Conservation (phyloP, 2,888 invertebrate species). For the Apantesis nais region DNA sequence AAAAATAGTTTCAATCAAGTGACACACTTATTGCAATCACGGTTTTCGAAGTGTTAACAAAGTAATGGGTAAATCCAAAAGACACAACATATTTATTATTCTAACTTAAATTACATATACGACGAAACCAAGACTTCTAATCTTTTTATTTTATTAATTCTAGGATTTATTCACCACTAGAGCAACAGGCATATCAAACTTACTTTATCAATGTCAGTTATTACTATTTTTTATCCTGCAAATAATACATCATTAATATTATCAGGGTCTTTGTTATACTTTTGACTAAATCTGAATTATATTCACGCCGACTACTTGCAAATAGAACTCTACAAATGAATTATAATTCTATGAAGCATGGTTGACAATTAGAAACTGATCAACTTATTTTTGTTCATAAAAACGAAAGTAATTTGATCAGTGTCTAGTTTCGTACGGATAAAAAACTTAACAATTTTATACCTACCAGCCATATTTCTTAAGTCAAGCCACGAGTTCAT, state of each 20-base stretch:
- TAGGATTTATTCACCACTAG: neutral
- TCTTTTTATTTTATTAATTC: too few species aligned
- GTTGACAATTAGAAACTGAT: neutral
- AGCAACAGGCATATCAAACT: neutral
- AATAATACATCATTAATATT: too few species aligned
- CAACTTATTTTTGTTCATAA: neutral
- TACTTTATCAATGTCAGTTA: too few species aligned
- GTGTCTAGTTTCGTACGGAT: neutral
- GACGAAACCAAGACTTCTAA: too few species aligned
- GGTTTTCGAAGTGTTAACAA: neutral
- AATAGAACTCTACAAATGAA: neutral
- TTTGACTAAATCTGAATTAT: neutral
- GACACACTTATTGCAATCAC: neutral
- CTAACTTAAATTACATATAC: neutral
- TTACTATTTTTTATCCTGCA: too few species aligned
- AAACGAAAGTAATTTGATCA: neutral
- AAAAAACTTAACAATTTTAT: neutral
- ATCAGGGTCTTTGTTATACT: too few species aligned
- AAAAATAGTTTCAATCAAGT: constrained; percentile 2
- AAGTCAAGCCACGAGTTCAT: constrained; percentile 30
- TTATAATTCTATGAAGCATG: neutral
- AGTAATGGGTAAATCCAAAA: neutral
- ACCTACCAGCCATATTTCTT: constrained; percentile 22
- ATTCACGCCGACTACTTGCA: neutral
- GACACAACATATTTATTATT: too few species aligned